phyloP scores from a whole-genome alignment of 2,113 vertebrate species.

The Notiomystis cincta region DNA sequence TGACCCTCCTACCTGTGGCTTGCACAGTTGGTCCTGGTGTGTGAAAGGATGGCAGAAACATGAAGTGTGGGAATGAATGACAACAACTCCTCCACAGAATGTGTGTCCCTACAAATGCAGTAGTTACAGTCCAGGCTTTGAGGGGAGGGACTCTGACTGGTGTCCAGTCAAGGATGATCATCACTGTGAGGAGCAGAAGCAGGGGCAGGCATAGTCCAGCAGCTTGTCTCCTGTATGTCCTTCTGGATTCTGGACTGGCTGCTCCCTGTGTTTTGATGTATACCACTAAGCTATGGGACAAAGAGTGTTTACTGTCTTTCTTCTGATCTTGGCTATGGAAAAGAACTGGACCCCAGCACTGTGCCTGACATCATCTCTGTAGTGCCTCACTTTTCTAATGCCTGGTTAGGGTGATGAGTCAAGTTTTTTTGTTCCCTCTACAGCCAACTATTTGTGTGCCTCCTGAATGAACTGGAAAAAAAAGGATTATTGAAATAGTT shows the following conservation, averaged over 20 bases:
- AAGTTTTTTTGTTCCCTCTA: neutral
- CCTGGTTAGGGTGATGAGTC: neutral
- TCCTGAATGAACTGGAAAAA: neutral
- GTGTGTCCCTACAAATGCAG: neutral
- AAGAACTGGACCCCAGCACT: neutral
- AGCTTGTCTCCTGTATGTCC: neutral
- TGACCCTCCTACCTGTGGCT: neutral
- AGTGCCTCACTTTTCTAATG: neutral
- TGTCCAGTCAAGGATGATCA: neutral
- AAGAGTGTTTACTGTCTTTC: neutral
- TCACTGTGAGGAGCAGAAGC: neutral
- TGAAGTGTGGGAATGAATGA: neutral
- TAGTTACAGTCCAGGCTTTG: neutral
- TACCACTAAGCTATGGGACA: neutral
- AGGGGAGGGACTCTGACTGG: neutral
- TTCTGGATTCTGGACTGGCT: neutral
- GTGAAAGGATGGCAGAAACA: neutral
- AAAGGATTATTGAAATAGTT: neutral
- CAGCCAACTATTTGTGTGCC: neutral
- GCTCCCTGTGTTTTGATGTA: neutral
- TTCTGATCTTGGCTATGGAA: neutral
- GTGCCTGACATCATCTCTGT: neutral
- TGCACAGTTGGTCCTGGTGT: neutral
- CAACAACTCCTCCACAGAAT: neutral
- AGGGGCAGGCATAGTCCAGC: neutral